Evolutionary conservation across 2,888 invertebrate genomes (phyloP).

Genomic region (Protodeltote pygarga): DNA sequence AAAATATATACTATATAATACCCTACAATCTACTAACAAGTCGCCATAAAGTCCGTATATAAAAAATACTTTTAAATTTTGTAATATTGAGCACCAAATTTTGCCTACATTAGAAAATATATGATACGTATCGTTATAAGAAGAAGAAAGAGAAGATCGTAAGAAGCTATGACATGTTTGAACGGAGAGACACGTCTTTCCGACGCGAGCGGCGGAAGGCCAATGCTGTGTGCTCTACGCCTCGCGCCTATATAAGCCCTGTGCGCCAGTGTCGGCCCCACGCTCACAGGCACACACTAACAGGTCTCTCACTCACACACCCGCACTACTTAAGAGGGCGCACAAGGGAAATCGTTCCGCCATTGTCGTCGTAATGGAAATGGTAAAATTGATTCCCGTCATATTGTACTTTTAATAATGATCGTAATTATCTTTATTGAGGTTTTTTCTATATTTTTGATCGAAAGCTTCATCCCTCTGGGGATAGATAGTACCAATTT

Average conservation of each 20-base stretch:
- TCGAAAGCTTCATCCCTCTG: conserved; percentile 30
- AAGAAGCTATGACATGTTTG: conserved; percentile 73
- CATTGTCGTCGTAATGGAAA: conserved; percentile 82
- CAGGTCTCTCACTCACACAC: conserved; percentile 44
- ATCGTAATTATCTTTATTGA: conserved; percentile 78
- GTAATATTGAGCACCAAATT: conserved; percentile 81
- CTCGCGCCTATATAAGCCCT: conserved; percentile 65
- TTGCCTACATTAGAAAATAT: conserved; percentile 72
- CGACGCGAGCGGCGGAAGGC: conserved; percentile 68
- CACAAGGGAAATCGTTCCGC: conserved; percentile 76
- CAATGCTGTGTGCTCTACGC: conserved; percentile 63
- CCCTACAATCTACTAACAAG: conserved; percentile 64
- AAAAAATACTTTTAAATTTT: conserved; percentile 73
- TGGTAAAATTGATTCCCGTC: conserved; percentile 76
- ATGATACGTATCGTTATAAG: conserved; percentile 83
- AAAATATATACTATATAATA: conserved; percentile 51
- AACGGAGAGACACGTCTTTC: conserved; percentile 60
- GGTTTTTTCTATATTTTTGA: conserved; percentile 44
- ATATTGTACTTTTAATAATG: conserved; percentile 79
- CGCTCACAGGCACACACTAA: conserved; percentile 48
- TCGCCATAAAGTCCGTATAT: conserved; percentile 75
- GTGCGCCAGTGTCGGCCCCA: conserved; percentile 31
- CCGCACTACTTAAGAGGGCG: conserved; percentile 70
- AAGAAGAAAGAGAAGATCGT: conserved; percentile 65
- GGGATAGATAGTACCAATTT: conserved; percentile 46